phyloP scores from a whole-genome alignment of 2,888 invertebrate species.

The Amblyjoppa fuscipennis region DNA sequence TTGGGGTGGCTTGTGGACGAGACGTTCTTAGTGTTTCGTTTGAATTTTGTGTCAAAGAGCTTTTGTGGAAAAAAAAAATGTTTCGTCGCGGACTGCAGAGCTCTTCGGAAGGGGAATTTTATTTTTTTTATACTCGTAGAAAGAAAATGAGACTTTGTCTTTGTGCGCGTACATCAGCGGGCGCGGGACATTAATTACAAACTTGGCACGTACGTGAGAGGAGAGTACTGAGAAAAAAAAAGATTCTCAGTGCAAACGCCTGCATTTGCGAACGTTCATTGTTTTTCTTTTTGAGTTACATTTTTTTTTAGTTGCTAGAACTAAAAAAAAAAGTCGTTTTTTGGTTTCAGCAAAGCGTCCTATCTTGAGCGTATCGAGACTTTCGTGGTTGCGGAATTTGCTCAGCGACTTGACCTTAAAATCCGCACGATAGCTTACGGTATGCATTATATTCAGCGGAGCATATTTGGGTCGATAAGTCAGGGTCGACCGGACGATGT shows the following conservation, averaged over 20 bases:
- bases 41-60: neutral
- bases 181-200: neutral
- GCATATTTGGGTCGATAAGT: slow-evolving; percentile 33
- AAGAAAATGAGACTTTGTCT: neutral
- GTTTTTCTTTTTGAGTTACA: neutral
- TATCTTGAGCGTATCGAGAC: neutral
- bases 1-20: too few species aligned
- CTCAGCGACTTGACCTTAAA: slow-evolving; percentile 16
- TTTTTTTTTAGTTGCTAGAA: neutral
- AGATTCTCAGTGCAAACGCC: too few species aligned
- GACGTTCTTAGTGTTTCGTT: too few species aligned
- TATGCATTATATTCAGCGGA: slow-evolving; percentile 24
- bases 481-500: slow-evolving; percentile 46
- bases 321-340: neutral
- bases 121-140: neutral
- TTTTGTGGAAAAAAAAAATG: neutral
- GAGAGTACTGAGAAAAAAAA: neutral
- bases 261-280: neutral
- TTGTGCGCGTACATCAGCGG: neutral
- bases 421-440: neutral
- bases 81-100: neutral
- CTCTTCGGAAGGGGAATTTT: neutral
- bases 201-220: neutral
- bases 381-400: slow-evolving; percentile 1
- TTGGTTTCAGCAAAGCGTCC: neutral